phyloP scores from a whole-genome alignment of 2,113 vertebrate species.

The rat (Rattus norvegicus) region DNA sequence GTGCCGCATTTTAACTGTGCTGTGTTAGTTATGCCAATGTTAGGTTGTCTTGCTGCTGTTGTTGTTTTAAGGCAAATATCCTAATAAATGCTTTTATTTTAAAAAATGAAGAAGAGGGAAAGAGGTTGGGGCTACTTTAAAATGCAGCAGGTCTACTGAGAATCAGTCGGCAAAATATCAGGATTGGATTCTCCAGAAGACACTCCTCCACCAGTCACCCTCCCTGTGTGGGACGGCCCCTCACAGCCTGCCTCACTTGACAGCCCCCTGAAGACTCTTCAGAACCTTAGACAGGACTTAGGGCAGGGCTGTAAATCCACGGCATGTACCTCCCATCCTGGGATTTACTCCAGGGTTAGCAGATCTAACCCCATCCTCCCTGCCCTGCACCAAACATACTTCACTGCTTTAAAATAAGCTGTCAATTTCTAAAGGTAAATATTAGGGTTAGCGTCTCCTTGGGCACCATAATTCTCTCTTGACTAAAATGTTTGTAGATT shows the following conservation, averaged over 20 bases:
- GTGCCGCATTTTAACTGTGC: too few species aligned
- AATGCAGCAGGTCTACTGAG: neutral
- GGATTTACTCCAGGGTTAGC: neutral
- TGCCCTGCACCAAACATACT: slow-evolving; percentile 61
- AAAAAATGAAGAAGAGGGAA: neutral
- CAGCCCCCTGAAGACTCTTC: neutral
- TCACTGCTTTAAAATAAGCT: slow-evolving; percentile 75
- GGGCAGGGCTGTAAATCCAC: neutral
- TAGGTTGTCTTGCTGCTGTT: neutral
- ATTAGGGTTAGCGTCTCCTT: slow-evolving; percentile 73
- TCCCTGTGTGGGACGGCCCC: neutral
- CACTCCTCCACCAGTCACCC: neutral
- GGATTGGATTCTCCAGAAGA: neutral
- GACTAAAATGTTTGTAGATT: slow-evolving; percentile 58
- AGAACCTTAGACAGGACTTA: neutral
- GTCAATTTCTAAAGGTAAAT: slow-evolving; percentile 75
- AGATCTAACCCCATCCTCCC: neutral
- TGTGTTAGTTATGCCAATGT: neutral
- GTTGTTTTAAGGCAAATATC: slow-evolving; percentile 5
- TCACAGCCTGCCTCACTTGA: neutral
- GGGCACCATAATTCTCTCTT: slow-evolving; percentile 67
- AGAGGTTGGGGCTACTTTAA: neutral
- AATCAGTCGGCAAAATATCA: neutral
- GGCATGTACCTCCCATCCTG: neutral
- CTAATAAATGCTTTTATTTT: neutral